Percentiles rank a stretch among this genome's conserved stretches.
Evolutionary conservation across 2,888 invertebrate genomes (phyloP).

Genomic region (Chrysina gloriosa): DNA sequence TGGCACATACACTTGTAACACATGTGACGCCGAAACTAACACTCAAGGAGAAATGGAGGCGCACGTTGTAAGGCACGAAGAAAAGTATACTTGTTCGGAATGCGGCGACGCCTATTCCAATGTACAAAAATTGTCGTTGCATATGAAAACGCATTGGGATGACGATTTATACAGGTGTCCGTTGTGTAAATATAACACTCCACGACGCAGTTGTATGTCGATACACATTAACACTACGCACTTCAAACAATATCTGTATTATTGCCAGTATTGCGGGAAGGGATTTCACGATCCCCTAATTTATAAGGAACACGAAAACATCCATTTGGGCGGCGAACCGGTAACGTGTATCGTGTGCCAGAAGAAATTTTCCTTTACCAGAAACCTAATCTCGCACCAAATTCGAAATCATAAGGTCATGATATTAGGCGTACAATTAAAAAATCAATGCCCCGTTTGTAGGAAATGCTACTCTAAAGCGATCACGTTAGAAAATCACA

Average conservation of each 20-base stretch:
- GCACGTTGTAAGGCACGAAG: slow-evolving; percentile 11
- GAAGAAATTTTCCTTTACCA: slow-evolving; percentile 66
- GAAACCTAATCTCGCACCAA: slow-evolving; percentile 59
- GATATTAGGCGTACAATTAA: slow-evolving; percentile 63
- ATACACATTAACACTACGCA: slow-evolving; percentile 60
- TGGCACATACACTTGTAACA: slow-evolving; percentile 44
- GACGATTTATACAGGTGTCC: slow-evolving; percentile 58
- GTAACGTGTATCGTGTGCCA: slow-evolving; percentile 68
- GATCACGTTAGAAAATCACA: slow-evolving; percentile 64
- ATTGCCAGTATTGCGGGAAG: slow-evolving; percentile 68
- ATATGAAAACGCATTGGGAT: slow-evolving; percentile 56
- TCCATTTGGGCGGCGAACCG: slow-evolving; percentile 67
- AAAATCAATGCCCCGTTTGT: slow-evolving; percentile 60
- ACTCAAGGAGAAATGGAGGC: slow-evolving; percentile 20
- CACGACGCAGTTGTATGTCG: slow-evolving; percentile 54
- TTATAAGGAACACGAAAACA: slow-evolving; percentile 69
- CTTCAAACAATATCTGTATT: slow-evolving; percentile 64
- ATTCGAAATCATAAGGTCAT: slow-evolving; percentile 58
- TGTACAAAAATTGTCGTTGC: slow-evolving; percentile 58
- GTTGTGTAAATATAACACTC: slow-evolving; percentile 56
- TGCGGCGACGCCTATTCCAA: slow-evolving; percentile 58
- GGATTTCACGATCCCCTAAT: slow-evolving; percentile 68
- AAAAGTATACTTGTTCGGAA: slow-evolving; percentile 51
- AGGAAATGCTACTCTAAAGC: slow-evolving; percentile 56
- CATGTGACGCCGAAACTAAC: slow-evolving; percentile 35